phyloP scores from a whole-genome alignment of 2,888 invertebrate genomes.

The Phortica okadai region DNA sequence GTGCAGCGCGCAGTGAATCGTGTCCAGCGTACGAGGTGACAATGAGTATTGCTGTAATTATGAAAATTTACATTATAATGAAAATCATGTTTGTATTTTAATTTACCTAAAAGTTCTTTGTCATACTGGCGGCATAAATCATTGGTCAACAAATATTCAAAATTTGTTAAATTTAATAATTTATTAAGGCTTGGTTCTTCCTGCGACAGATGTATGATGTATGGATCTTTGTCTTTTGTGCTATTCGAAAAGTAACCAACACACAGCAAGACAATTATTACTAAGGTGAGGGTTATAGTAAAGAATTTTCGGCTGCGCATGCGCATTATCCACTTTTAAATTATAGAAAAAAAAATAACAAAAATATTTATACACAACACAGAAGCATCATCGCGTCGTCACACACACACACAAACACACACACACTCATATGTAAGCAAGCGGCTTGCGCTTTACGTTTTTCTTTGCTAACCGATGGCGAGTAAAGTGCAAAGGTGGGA shows the following conservation, averaged over 20 bases:
- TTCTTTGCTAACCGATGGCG: too few relatives aligned
- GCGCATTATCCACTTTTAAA: constrained; percentile 59
- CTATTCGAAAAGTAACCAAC: constrained; percentile 59
- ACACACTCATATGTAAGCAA: not conserved
- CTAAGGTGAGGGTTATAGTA: constrained; percentile 58
- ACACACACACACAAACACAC: not conserved
- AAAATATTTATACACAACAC: not conserved
- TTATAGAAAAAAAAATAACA: not conserved
- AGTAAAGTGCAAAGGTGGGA: too few relatives aligned
- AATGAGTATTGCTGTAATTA: constrained; percentile 77
- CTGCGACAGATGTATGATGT: constrained; percentile 57
- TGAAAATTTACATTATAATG: not conserved
- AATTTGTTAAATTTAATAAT: constrained; percentile 68
- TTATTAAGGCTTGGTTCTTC: constrained; percentile 36
- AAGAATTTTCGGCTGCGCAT: constrained; percentile 71
- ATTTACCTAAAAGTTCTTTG: constrained; percentile 71
- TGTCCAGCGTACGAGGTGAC: constrained; percentile 88
- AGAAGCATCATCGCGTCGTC: not conserved
- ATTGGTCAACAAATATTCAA: constrained; percentile 66
- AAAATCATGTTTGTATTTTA: not conserved
- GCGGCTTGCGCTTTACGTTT: not conserved
- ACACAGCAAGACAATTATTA: constrained; percentile 65
- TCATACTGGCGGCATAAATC: constrained; percentile 63
- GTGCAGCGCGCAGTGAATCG: constrained; percentile 82
- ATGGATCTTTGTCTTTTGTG: constrained; percentile 61